A percentile compares a stretch with the other conserved stretches of the same genome.
Conservation (phyloP, 2,113 vertebrate genomes). For the Budorcas taxicolor region DNA sequence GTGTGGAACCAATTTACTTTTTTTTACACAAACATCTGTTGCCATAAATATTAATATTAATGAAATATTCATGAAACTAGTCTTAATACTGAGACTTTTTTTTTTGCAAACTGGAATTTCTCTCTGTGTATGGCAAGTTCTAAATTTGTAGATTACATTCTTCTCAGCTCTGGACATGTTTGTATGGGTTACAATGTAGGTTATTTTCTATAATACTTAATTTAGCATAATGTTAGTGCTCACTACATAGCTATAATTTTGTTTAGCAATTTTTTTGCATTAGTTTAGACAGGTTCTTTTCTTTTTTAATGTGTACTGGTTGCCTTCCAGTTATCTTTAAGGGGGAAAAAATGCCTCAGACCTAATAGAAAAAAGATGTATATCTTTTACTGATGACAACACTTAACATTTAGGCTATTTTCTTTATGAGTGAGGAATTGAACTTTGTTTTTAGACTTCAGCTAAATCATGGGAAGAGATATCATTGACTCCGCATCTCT, state of each 20-base stretch:
- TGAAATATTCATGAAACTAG: conserved; percentile 4
- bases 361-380: background rate
- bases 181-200: background rate
- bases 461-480: background rate
- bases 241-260: background rate
- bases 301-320: background rate
- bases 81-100: background rate
- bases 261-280: background rate
- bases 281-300: background rate
- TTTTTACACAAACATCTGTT: conserved; percentile 56
- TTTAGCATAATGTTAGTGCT: background rate
- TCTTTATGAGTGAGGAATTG: background rate
- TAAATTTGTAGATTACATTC: background rate
- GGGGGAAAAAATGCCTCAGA: background rate
- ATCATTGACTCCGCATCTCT: background rate
- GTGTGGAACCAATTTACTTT: conserved; percentile 12
- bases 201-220: background rate
- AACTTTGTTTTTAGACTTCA: background rate
- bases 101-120: background rate
- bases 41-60: conserved; percentile 48
- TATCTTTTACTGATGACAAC: background rate
- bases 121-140: background rate
- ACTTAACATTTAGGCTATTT: background rate
- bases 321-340: background rate
- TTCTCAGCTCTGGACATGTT: background rate